These are phyloP conservation scores for Ctenochaetus hawaiiensis DNA, from an alignment of 2,797 vertebrate species.

Conservation along the genomic window DNA sequence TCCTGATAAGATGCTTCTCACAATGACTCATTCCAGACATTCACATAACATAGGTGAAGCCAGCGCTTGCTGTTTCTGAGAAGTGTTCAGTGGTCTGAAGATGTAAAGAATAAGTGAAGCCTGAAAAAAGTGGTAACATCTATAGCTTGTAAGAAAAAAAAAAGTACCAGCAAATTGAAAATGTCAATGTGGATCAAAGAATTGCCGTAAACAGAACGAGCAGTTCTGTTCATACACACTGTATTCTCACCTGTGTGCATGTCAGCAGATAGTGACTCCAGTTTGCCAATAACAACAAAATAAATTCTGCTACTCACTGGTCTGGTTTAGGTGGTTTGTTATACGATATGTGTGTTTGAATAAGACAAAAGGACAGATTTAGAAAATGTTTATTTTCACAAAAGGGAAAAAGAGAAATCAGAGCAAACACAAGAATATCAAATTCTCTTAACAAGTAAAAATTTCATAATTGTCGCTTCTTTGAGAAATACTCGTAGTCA, in stretches of 20 bases:
- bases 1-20: conserved; percentile 22
- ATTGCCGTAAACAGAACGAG: neutral
- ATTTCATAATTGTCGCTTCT: conserved; percentile 28
- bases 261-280: neutral
- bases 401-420: conserved; percentile 44
- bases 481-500: conserved; percentile 15
- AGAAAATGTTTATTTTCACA: conserved; percentile 77
- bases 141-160: neutral
- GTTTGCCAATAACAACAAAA: neutral
- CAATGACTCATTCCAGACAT: conserved; percentile 22
- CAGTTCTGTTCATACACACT: neutral
- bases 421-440: conserved; percentile 53
- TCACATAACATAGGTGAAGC: neutral
- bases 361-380: conserved; percentile 41
- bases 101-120: rapidly evolving
- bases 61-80: neutral
- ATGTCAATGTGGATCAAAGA: neutral
- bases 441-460: conserved; percentile 56
- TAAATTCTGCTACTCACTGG: too few species aligned
- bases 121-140: neutral
- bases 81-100: neutral
- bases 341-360: neutral
- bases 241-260: neutral
- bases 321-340: neutral
- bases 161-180: neutral